Base-by-base conservation (phyloP, 2,797 vertebrate species). In the Ptychobarbus kaznakovi region DNA sequence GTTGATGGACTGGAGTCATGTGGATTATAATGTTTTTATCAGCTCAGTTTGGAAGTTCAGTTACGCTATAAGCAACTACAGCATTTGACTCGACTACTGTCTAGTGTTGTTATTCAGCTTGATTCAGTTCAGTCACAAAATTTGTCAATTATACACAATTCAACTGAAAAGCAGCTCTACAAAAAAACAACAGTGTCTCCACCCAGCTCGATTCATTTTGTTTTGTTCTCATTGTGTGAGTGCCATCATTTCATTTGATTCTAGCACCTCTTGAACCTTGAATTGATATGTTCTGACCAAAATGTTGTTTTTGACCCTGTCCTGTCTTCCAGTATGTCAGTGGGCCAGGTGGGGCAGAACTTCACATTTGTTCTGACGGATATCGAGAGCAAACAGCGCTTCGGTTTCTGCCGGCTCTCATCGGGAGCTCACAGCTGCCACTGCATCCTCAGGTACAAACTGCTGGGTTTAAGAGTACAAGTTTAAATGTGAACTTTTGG, bases 361-460 rank as follows among this genome's bases (percentile, higher is more conserved):
- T 99, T 99, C 90, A 97, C 97, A 86, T 99, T 99, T 90, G 98
- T 99, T 90, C 95, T 99, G 86, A 99, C 98, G 46, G 97, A 99
- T 94, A 97, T 98, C 81, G 96, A 99, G 88, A 96, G 98, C 92
- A 99, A 98, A 84, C 98, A 99, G 93, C 96, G 97, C 84, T 99
- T 99, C 90, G 97, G 98, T 84, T 99, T 99, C 94, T 99, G 98
- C 90, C 96, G 96, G 85, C 95, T 97, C 90, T 96, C 96, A 89
- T 96, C 96, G 0, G 96, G 96, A 89, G 95, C 95, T 86, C 96
- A 95, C 91, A 96, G 95, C 93, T 96, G 96, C 93, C 96, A 96
- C 94, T 97, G 96, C 90, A 96, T 97, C 92, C 91, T 97, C 91
- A 97, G 96, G 96, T 97, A 92, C 93, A 95, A 61, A 58, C 15